Evolutionary conservation across 35 echinoderm and acorn worm species (phyloP).

Genomic region (Lytechinus pictus): DNA sequence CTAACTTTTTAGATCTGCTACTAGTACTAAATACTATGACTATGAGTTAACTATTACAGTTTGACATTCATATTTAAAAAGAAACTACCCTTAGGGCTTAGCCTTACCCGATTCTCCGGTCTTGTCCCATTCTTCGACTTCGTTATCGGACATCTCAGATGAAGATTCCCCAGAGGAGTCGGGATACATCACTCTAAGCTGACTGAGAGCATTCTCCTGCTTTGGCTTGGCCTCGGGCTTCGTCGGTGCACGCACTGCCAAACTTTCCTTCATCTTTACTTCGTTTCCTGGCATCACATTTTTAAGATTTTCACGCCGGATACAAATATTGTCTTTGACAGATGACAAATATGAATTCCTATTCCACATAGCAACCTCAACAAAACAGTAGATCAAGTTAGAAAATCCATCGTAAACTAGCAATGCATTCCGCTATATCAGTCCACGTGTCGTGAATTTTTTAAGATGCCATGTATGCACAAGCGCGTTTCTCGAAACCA

Average conservation of each 20-base stretch:
- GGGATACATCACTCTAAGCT: background rate
- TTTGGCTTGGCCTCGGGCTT: background rate
- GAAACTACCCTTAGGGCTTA: too few relatives aligned
- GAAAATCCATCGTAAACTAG: background rate
- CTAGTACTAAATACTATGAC: too few relatives aligned
- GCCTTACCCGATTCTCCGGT: too few relatives aligned
- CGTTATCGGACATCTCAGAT: background rate
- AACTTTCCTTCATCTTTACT: background rate
- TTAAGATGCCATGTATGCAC: too few relatives aligned
- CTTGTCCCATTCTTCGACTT: background rate
- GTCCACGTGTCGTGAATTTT: too few relatives aligned
- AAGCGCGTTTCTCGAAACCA: too few relatives aligned
- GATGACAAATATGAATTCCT: background rate
- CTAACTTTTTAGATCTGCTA: too few relatives aligned
- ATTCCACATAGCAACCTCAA: background rate
- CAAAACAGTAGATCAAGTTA: background rate
- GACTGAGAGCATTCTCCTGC: background rate
- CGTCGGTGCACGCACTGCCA: background rate
- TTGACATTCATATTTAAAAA: too few relatives aligned
- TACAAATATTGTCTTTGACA: background rate
- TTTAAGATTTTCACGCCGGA: background rate
- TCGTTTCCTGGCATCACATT: background rate
- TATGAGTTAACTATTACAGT: too few relatives aligned
- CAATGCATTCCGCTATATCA: too few relatives aligned
- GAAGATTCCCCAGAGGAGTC: background rate